Conservation (phyloP, 2,113 vertebrate species). For the Scomber japonicus region DNA sequence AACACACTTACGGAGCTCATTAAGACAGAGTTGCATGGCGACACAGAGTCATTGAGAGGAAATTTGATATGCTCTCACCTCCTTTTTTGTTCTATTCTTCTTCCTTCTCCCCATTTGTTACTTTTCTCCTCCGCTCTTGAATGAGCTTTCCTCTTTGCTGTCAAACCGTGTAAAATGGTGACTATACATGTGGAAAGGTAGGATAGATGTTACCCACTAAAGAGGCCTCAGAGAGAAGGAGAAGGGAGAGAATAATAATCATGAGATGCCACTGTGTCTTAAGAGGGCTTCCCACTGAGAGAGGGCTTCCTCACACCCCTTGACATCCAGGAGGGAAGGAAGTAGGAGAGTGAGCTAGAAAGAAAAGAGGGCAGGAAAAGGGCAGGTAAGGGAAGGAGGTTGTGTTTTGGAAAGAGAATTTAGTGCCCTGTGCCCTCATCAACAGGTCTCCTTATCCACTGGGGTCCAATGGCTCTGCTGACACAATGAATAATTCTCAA, state of each 20-base stretch:
- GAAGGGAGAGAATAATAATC: slow-evolving; percentile 69
- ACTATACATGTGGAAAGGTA: slow-evolving; percentile 57
- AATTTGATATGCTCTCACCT: slow-evolving; percentile 46
- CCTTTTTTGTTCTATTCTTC: not conserved
- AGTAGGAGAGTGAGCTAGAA: slow-evolving; percentile 31
- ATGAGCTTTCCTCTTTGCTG: not conserved
- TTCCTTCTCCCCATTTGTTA: slow-evolving; percentile 32
- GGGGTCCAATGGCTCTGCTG: slow-evolving; percentile 55
- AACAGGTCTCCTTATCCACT: slow-evolving; percentile 67
- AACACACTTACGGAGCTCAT: slow-evolving; percentile 71
- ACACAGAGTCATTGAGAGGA: slow-evolving; percentile 19
- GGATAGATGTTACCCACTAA: slow-evolving; percentile 59
- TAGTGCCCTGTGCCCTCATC: slow-evolving; percentile 62
- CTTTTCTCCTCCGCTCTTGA: not conserved
- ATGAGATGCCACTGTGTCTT: slow-evolving; percentile 55
- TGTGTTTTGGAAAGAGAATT: slow-evolving; percentile 55
- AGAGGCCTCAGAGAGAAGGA: slow-evolving; percentile 68
- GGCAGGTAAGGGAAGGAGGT: slow-evolving; percentile 23
- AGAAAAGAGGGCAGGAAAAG: slow-evolving; percentile 37
- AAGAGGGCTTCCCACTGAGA: slow-evolving; percentile 68
- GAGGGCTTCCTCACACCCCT: slow-evolving; percentile 47
- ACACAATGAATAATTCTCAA: slow-evolving; percentile 81
- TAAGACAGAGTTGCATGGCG: slow-evolving; percentile 65
- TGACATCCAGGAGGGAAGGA: slow-evolving; percentile 67
- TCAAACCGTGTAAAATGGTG: slow-evolving; percentile 57